Percentiles rank a stretch among this genome's conserved stretches.
These are phyloP conservation scores for Taphrorychus bicolor DNA, from an alignment of 2,888 invertebrate species.

Conservation along the genomic window DNA sequence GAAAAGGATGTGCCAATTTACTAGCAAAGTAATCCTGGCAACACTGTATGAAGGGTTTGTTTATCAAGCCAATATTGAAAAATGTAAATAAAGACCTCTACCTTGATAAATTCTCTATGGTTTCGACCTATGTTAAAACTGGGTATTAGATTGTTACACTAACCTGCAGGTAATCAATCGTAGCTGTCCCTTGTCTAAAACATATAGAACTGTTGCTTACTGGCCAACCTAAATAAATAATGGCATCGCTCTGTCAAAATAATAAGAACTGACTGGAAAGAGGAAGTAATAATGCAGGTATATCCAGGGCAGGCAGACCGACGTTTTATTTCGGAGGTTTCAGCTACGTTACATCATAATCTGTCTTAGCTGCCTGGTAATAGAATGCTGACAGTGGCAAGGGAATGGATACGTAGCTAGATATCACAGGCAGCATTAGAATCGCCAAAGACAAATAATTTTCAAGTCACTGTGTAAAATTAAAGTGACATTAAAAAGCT, in stretches of 20 bases:
- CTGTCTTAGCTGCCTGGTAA: not conserved
- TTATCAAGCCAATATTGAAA: too few relatives aligned
- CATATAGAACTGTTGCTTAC: slow-evolving; percentile 1
- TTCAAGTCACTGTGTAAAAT: too few relatives aligned
- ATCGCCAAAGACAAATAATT: not conserved
- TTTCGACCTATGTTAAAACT: not conserved
- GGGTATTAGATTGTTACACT: not conserved
- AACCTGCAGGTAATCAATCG: not conserved
- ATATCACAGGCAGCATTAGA: not conserved
- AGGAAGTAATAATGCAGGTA: slow-evolving; percentile 3
- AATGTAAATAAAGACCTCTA: too few relatives aligned
- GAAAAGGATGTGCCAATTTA: too few relatives aligned
- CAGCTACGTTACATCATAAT: slow-evolving; percentile 1
- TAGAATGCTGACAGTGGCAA: not conserved
- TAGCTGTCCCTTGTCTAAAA: not conserved
- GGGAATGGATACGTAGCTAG: not conserved
- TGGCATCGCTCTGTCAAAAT: not conserved
- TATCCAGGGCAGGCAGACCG: not conserved
- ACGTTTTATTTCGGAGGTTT: slow-evolving; percentile 1
- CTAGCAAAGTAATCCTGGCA: too few relatives aligned
- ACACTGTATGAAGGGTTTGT: too few relatives aligned
- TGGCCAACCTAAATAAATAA: not conserved
- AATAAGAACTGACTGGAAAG: slow-evolving; percentile 4
- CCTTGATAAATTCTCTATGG: too few relatives aligned
- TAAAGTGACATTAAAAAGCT: not conserved